phyloP scores from a whole-genome alignment of 2,113 vertebrate genomes.

The Macquaria australasica region DNA sequence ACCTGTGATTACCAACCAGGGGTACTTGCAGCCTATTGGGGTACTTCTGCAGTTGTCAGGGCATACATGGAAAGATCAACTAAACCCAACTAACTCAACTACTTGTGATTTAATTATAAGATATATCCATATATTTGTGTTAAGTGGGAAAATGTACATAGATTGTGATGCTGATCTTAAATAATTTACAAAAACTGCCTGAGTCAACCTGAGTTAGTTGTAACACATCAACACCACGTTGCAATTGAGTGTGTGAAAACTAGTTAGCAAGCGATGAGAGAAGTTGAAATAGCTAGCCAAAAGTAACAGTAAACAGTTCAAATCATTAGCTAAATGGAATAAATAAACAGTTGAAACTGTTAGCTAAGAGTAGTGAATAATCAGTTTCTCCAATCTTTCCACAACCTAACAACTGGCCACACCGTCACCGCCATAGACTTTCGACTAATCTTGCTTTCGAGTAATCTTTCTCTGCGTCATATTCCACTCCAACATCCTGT shows the following conservation, averaged over 20 bases:
- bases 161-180: not conserved
- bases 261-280: not conserved
- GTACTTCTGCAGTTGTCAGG: not conserved
- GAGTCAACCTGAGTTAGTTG: not conserved
- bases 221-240: not conserved
- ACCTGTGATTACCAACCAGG: not conserved
- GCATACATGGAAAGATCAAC: not conserved
- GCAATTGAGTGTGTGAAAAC: not conserved
- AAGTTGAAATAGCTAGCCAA: not conserved
- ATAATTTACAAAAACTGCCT: not conserved
- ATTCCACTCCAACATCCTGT: not conserved
- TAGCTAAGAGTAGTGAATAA: not conserved
- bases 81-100: not conserved
- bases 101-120: not conserved
- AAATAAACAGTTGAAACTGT: no score
- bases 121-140: not conserved
- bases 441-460: not conserved
- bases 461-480: not conserved
- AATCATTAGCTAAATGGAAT: not conserved
- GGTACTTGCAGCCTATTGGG: not conserved
- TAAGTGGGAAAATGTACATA: not conserved
- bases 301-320: not conserved
- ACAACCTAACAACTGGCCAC: not conserved
- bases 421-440: not conserved
- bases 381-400: not conserved